phyloP scores from a whole-genome alignment of 2,888 invertebrate species.

The Minunthozetes semirufus region DNA sequence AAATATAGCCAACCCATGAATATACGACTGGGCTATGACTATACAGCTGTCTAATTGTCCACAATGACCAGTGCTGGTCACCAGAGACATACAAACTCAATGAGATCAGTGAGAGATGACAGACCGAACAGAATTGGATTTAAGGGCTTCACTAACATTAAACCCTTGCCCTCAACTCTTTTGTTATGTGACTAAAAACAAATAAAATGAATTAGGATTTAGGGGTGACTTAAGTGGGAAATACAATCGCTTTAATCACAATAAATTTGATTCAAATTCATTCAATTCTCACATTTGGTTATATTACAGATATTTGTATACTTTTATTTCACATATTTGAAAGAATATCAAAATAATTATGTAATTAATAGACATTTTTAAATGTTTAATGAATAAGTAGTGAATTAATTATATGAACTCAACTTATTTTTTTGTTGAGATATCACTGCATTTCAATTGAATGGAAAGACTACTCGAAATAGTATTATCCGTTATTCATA shows the following conservation, averaged over 20 bases:
- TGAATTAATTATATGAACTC: too few relatives aligned
- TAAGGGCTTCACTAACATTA: not conserved
- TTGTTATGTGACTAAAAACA: conserved; percentile 23
- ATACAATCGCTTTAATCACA: not conserved
- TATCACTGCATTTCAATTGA: too few relatives aligned
- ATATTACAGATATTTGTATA: too few relatives aligned
- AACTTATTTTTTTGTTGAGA: too few relatives aligned
- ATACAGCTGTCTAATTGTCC: conserved; percentile 22
- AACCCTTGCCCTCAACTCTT: conserved; percentile 17
- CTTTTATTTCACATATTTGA: too few relatives aligned
- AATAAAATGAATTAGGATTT: not conserved
- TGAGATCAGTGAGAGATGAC: conserved; percentile 8
- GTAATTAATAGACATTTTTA: too few relatives aligned
- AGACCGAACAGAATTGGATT: not conserved
- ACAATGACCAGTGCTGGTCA: not conserved
- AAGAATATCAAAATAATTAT: too few relatives aligned
- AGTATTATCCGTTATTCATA: not conserved
- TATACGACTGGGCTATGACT: conserved; percentile 19
- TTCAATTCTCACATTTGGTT: too few relatives aligned
- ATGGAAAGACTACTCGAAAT: too few relatives aligned
- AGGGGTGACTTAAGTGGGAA: not conserved
- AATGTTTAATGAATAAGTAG: too few relatives aligned
- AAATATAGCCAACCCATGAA: conserved; percentile 30
- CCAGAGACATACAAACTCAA: not conserved
- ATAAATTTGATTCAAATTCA: not conserved